Base-by-base conservation (phyloP, 1,140 invertebrate genomes). In the Thalassaphorura encarpata region DNA sequence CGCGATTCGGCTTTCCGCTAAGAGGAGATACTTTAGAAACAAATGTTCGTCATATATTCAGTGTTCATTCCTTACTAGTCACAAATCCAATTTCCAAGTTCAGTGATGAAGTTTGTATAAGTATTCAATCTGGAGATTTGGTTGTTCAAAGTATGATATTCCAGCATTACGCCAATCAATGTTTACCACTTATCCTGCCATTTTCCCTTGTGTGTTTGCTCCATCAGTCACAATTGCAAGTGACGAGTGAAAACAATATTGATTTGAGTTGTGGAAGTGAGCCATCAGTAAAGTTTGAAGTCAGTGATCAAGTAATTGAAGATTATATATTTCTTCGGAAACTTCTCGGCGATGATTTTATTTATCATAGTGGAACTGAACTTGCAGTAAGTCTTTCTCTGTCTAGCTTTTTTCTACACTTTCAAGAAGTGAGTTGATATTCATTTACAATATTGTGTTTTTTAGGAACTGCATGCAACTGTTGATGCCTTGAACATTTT, bases 91-190 rank as follows among this genome's bases (percentile, higher is more conserved):
- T 53, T 31, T 47, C 15, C 24, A 5, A 49, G 36, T 36, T 4
- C 8, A 28, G n/a, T 15, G 49, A 47, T 15, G 47, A 31, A 15
- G 21, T 45, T 23, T 28, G 21, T 0, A 5, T 54, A 11, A 24
- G 47, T 47, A 28, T 28, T 23, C 11, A 48, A 4, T 24, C 47
- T 15, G 19, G 16, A 3, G 40, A 48, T 39, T 59, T 55, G 56
- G 29, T 51, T 11, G 60, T 62, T 41, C 46, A 54, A 39, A 41
- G 54, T 33, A 65, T 65, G 63, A 50, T 54, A 21, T 46, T 65
- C 40, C 63, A 65, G 28, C 63, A 65, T 47, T 65, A 65, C 43
- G 55, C 56, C 21, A 65, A 65, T 42, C 63, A 65, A 54, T 21
- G 62, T 24, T 18, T 65, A 1, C 57, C 49, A 11, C 54, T 53